phyloP scores from a whole-genome alignment of 2,888 invertebrate species.

The Nomada fucata region DNA sequence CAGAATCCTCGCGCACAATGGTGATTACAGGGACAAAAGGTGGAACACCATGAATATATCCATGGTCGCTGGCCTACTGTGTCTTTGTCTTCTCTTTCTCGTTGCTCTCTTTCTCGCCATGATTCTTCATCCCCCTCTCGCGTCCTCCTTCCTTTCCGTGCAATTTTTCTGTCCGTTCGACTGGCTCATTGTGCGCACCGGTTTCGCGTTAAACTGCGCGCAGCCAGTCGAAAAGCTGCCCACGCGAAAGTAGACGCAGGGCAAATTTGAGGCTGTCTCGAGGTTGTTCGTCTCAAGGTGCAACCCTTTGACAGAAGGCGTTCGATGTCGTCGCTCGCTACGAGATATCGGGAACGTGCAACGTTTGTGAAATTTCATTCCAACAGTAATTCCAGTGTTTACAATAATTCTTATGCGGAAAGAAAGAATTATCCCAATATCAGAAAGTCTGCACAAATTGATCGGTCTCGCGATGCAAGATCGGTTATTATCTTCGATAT shows the following conservation, averaged over 20 bases:
- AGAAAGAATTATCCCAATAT: not conserved
- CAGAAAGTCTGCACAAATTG: not conserved
- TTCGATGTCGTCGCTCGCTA: not conserved
- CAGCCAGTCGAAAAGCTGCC: constrained; percentile 54
- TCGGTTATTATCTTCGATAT: not conserved
- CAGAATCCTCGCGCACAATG: constrained; percentile 70
- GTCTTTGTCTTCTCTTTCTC: constrained; percentile 56
- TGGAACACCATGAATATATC: constrained; percentile 72
- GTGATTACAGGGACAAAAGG: constrained; percentile 76
- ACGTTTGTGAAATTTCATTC: constrained; percentile 25
- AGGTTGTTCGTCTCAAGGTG: not conserved
- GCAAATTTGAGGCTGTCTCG: constrained; percentile 43
- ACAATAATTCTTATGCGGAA: not conserved
- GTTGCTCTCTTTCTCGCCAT: constrained; percentile 8
- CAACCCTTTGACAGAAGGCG: not conserved
- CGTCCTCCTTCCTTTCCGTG: not conserved
- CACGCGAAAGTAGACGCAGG: constrained; percentile 20
- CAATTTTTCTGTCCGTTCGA: constrained; percentile 47
- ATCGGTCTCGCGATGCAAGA: not conserved
- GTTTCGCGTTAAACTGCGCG: constrained; percentile 23
- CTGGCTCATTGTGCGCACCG: constrained; percentile 51
- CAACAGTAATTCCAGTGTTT: constrained; percentile 20
- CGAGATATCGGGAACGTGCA: not conserved
- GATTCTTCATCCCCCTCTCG: constrained; percentile 16
- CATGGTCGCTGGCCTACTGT: constrained; percentile 29